Evolutionary conservation across 2,113 vertebrate species (phyloP), one percentile per base, ranked within the genome.

Genomic region (Axis porcinus): DNA sequence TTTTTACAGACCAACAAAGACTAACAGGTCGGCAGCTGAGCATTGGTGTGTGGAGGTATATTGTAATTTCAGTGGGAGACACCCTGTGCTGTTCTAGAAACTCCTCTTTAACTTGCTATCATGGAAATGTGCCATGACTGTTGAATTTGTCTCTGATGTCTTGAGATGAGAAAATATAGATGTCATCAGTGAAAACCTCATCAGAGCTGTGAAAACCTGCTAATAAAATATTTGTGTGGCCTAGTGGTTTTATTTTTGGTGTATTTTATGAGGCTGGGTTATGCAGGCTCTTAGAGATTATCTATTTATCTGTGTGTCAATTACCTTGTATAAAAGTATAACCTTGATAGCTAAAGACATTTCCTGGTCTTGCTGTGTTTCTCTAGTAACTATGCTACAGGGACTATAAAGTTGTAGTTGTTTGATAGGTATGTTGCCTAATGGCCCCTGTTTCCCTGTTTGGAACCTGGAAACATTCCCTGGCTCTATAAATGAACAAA

Each of bases 291-390:
- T 88, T 89, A 78, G 25, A 43, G n/a, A 28, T 54, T 62, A 58
- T 57, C 64, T 81, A 81, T 33, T 33, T 52, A n/a, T 81, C 45
- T 52, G 13, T 81, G 7, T 64, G 23, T 78, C 67, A 88, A 15
- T 89, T 85, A 64, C 84, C 33, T 81, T 96, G 25, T 83, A 12
- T 97, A 76, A 95, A 94, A 94, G 19, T 43, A 78, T 85, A 89
- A 92, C 55, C 40, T 54, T 86, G 23, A 11, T 40, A 58, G 15
- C 33, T n/a, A 85, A 91, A 90, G 25, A 52, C 7, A 45, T 78
- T 84, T 50, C 30, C 14, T 88, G 13, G 7, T 67, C 45, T 93
- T 82, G 88, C 86, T n/a, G 43, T 67, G 30, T 76, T 96, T 96
- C 36, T 92, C 30, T 43, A n/a, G 84, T 82, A 88, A 50, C 43